Evolutionary conservation across 2,113 vertebrate species (phyloP), one percentile per base, ranked within the genome.

Genomic region (Muscicapa adusta): DNA sequence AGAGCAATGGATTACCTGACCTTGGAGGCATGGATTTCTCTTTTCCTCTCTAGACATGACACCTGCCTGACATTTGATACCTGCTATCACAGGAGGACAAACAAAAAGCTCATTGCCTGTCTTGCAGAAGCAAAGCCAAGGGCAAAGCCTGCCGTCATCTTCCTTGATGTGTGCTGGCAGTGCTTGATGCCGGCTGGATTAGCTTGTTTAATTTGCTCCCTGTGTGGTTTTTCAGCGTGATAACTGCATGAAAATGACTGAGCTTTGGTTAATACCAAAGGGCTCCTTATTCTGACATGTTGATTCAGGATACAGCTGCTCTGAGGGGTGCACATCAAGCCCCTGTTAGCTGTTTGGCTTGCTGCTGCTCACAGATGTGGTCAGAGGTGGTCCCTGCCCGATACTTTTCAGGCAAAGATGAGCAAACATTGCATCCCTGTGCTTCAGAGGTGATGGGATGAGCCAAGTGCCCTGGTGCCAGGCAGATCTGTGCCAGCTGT

Each of bases 201-300:
- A 94, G 38, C 63, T 94, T 88, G 75, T 77, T 96, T 93, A 58
- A 91, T 92, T 85, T 92, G 67, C 60, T 93, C 1, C 1, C 67
- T 86, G 47, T 58, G 65, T 91, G 85, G 63, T 47, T 96, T 96
- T 93, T 90, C 75, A 43, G 68, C 73, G 88, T 3, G 24, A 78
- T 60, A 87, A 85, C 38, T 0, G 0, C 42, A 38, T 42, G 29
- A 51, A 72, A 90, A 87, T 56, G 60, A 28, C 58, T 16, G 5
- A 25, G 31, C 33, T 73, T 91, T 79, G 62, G 79, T 89, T 90
- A 77, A 70, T 79, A 45, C 42, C 15, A 24, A 70, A 61, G 26
- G 45, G 20, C 43, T 85, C 24, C 14, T 77, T 80, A 20, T 80
- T 95, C 25, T 65, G 31, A 42, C 5, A 0, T 1, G 9, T 34